phyloP scores from a whole-genome alignment of 64 coral and sea anemone species.

The Trachythela sp. region DNA sequence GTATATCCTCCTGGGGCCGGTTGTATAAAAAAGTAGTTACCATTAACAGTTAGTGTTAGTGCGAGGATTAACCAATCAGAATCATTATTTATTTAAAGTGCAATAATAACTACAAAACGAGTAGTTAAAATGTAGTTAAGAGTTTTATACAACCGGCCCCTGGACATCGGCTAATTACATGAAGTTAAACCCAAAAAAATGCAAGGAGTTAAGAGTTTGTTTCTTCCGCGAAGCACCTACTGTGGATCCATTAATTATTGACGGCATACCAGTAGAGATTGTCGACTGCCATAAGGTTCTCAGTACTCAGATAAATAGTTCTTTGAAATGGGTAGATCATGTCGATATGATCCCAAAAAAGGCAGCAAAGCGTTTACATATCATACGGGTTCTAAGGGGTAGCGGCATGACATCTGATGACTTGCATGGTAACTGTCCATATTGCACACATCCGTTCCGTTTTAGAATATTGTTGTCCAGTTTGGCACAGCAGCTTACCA shows the following conservation, averaged over 20 bases:
- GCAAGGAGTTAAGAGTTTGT: not conserved
- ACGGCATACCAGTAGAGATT: not conserved
- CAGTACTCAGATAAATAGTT: not conserved
- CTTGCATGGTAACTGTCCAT: not conserved
- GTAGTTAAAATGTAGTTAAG: no score
- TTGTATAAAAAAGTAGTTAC: no score
- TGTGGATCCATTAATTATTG: not conserved
- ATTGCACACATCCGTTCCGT: not conserved
- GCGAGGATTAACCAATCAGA: no score
- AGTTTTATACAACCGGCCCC: no score
- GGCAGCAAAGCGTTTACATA: not conserved
- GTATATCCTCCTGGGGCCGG: not conserved
- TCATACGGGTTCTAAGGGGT: not conserved
- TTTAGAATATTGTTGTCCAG: conserved; percentile 10
- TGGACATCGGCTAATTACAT: not conserved
- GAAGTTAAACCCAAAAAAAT: not conserved
- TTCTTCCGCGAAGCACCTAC: not conserved
- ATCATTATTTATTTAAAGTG: no score
- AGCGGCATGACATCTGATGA: not conserved
- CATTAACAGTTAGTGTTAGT: no score
- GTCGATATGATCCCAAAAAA: not conserved
- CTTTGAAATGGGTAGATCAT: not conserved
- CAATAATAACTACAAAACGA: no score
- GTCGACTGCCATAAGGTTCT: not conserved
- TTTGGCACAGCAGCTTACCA: conserved; percentile 14